Evolutionary conservation across 2,888 invertebrate genomes (phyloP).

Genomic region (Harpalus rufipes): DNA sequence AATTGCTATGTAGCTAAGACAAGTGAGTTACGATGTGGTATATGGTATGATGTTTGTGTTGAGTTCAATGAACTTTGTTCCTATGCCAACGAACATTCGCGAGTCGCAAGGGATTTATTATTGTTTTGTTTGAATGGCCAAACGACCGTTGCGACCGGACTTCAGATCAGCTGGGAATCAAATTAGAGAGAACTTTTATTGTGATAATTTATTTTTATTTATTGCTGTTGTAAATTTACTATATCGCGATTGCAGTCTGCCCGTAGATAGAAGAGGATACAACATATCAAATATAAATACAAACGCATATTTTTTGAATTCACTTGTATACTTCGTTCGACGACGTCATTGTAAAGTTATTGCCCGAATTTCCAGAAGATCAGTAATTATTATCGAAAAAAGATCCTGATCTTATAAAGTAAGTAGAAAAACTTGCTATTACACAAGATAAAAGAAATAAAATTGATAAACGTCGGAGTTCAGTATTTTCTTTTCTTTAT

Average conservation of each 20-base stretch:
- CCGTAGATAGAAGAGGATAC: background rate
- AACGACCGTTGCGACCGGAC: constrained; percentile 11
- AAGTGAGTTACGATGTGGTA: constrained; percentile 7
- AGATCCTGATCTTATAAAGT: too few relatives aligned
- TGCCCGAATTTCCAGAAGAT: too few relatives aligned
- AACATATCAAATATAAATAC: too few relatives aligned
- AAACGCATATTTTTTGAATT: too few relatives aligned
- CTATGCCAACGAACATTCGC: background rate
- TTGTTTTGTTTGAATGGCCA: constrained; percentile 22
- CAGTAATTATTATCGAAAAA: too few relatives aligned
- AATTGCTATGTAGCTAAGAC: background rate
- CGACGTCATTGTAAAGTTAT: too few relatives aligned
- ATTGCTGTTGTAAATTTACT: background rate
- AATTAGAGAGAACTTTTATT: constrained; percentile 1
- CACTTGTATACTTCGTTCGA: too few relatives aligned
- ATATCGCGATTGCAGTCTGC: background rate
- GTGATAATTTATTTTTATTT: constrained; percentile 4
- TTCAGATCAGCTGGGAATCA: constrained; percentile 8
- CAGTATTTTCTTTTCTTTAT: too few relatives aligned
- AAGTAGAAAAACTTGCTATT: too few relatives aligned
- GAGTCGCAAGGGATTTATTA: constrained; percentile 12
- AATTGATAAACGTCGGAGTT: too few relatives aligned
- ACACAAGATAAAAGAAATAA: too few relatives aligned
- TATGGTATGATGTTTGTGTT: background rate
- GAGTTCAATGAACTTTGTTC: background rate